These are phyloP conservation scores for Eulemur macaco DNA, from an alignment of 2,113 vertebrate genomes.

Conservation along the genomic window DNA sequence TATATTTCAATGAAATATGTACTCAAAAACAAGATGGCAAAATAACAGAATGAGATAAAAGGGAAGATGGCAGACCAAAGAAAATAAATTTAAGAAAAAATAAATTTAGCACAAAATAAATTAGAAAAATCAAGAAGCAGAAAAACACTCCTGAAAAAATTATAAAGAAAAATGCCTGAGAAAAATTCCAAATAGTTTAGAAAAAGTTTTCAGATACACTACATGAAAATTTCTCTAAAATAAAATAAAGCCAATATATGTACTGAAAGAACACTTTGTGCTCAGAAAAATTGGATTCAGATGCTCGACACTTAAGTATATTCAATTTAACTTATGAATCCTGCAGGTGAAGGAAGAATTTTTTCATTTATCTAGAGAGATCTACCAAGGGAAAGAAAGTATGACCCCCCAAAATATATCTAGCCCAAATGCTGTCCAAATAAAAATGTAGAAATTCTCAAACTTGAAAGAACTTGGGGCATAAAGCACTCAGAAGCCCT, in stretches of 20 bases:
- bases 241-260: background rate
- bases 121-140: background rate
- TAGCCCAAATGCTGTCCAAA: background rate
- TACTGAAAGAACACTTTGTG: background rate
- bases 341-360: background rate
- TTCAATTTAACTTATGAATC: background rate
- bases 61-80: background rate
- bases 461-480: background rate
- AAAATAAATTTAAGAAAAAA: constrained; percentile 25
- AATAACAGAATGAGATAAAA: background rate
- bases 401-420: background rate
- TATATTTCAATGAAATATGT: background rate
- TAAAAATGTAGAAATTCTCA: background rate
- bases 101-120: background rate
- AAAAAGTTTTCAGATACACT: background rate
- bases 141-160: background rate
- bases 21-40: background rate
- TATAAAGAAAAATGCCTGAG: background rate
- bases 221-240: background rate
- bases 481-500: background rate
- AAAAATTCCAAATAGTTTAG: background rate
- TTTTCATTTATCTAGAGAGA: background rate
- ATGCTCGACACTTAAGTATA: background rate
- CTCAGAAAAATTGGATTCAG: background rate
- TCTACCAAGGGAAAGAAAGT: background rate